phyloP scores from a whole-genome alignment of 2,113 vertebrate genomes.

The Actenoides lindsayi region DNA sequence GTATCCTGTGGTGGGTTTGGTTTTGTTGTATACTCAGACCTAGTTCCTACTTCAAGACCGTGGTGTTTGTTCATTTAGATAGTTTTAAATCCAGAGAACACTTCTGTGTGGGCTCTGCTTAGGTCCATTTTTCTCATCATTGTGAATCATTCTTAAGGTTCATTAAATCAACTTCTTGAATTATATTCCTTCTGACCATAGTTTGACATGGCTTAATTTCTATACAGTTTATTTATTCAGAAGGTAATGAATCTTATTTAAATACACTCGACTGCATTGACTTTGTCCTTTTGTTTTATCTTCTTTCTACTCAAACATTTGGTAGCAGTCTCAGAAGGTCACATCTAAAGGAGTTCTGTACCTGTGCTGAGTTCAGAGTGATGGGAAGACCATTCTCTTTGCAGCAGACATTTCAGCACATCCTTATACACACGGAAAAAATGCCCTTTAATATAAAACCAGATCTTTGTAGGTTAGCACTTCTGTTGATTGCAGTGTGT shows the following conservation, averaged over 20 bases:
- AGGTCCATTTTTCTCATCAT: not conserved
- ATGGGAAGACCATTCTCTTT: not conserved
- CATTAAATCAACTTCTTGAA: not conserved
- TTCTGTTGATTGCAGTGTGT: not conserved
- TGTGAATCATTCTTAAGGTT: not conserved
- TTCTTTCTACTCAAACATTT: not conserved
- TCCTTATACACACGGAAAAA: not conserved
- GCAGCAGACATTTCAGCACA: not conserved
- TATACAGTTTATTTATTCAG: slow-evolving; percentile 15
- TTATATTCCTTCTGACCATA: not conserved
- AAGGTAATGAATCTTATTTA: slow-evolving; percentile 22
- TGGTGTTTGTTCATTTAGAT: not conserved
- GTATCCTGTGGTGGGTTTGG: not conserved
- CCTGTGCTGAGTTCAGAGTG: not conserved
- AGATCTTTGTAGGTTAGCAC: not conserved
- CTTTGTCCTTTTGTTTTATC: not conserved
- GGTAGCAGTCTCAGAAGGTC: not conserved
- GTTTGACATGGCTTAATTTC: not conserved
- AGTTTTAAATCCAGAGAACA: not conserved
- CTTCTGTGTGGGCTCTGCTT: not conserved
- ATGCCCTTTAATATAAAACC: not conserved
- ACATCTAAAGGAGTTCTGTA: not conserved
- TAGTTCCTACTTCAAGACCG: not conserved
- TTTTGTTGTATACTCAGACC: not conserved
- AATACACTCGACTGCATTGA: not conserved